Conservation (phyloP, 2,888 invertebrate species). For the Sepiola atlantica region DNA sequence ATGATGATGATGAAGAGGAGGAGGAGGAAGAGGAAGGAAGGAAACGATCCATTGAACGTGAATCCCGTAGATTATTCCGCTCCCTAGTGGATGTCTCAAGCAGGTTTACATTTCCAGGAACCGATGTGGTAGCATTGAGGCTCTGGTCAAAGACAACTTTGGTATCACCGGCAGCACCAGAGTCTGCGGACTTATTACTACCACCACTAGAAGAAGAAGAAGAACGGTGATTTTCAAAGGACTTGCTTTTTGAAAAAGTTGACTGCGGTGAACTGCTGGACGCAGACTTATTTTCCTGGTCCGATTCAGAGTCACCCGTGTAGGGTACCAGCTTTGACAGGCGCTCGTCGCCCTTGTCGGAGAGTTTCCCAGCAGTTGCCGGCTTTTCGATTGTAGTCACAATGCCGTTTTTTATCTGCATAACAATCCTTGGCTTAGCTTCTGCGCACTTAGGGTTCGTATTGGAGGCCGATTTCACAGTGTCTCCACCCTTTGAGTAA, state of each 20-base stretch:
- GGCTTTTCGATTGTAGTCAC: conserved; percentile 66
- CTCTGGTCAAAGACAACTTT: conserved; percentile 61
- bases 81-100: conserved; percentile 54
- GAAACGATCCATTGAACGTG: background rate
- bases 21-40: conserved; percentile 41
- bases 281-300: conserved; percentile 53
- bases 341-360: conserved; percentile 58
- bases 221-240: background rate
- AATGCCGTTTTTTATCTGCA: conserved; percentile 73
- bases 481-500: conserved; percentile 39
- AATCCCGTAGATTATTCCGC: conserved; percentile 24
- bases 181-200: background rate
- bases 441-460: conserved; percentile 44
- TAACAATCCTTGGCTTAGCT: conserved; percentile 67
- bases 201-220: background rate
- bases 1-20: background rate
- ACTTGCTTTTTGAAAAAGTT: conserved; percentile 21
- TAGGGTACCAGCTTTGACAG: conserved; percentile 71
- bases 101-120: conserved; percentile 65
- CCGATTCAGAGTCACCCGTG: conserved; percentile 72
- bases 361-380: conserved; percentile 64
- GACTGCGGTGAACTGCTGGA: background rate
- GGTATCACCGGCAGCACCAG: conserved; percentile 6
- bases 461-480: conserved; percentile 24
- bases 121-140: conserved; percentile 67